Base-by-base conservation (phyloP, 2,113 vertebrate species). In the Uropsilus gracilis region DNA sequence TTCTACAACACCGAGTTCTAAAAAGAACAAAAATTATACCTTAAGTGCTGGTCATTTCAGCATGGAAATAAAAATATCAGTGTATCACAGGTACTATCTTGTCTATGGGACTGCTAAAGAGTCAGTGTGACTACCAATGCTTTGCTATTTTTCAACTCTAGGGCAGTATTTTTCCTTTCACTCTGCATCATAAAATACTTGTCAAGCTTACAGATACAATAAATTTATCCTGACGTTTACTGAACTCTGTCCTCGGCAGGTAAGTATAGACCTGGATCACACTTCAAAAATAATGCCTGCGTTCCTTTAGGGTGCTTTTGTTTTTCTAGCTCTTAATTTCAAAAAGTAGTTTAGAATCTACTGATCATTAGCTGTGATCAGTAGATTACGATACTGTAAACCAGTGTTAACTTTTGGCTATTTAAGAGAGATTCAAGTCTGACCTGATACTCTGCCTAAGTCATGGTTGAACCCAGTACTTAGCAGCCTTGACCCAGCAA, bases 71-170 rank as follows among this genome's bases (percentile, higher is more conserved):
- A 75, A 92, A 88, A 94, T 53, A 78, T 76, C 87, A 66, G 76
- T 72, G 10, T 86, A 90, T 22, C 28, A 12, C 0, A 75, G 20
- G 8, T 57, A 66, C 64, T 11, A 46, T 57, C 26, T 57, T 91
- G 46, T 64, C 90, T 69, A 66, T 7, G 24, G 17, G 55, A 91
- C 16, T 66, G 8, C 34, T 88, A 30, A 50, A 55, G 30, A 44
- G 30, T 90, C 89, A 30, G 0, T 73, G 16, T n/a, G 55, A 69
- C 34, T 72, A 61, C 24, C 48, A 24, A 81, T 72, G 48, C 57
- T 63, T 57, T 86, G 24, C 48, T 44, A 72, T 80, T 95, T 95
- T 95, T 93, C 69, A 89, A 86, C 16, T 83, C 44, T 93, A 81
- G 50, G 39, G 84, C n/a, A 88, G 4, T 63, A 72, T 42, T 50